Percentiles rank a stretch among this genome's conserved stretches.
Evolutionary conservation across 2,888 invertebrate genomes (phyloP).

Genomic region (Parnassius glacialis): DNA sequence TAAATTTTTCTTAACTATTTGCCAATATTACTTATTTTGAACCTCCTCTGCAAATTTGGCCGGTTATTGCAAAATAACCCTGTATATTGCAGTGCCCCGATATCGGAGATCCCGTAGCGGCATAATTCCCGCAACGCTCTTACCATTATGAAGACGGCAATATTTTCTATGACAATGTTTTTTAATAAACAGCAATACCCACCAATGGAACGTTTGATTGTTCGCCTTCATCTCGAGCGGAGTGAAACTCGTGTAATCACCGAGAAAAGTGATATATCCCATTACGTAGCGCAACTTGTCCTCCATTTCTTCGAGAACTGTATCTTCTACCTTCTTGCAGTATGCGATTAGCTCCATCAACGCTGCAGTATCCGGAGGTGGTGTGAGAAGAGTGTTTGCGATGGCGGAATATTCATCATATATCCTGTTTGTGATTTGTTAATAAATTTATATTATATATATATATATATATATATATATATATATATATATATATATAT

Average conservation of each 20-base stretch:
- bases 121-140: no score
- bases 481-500: no score
- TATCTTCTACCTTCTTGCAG: slow-evolving; percentile 86
- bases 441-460: no score
- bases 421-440: slow-evolving; percentile 74
- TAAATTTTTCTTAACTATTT: no score
- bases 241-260: slow-evolving; percentile 89
- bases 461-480: no score
- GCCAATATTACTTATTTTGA: no score
- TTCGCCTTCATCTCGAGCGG: slow-evolving; percentile 94
- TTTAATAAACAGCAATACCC: neutral
- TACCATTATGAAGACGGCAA: no score
- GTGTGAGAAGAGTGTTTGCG: slow-evolving; percentile 87
- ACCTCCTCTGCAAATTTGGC: no score
- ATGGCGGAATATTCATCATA: slow-evolving; percentile 92
- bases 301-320: slow-evolving; percentile 87
- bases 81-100: no score
- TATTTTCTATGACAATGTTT: no score
- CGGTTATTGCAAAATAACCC: no score
- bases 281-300: slow-evolving; percentile 84
- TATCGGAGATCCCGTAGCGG: no score
- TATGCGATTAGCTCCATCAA: slow-evolving; percentile 91
- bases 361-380: slow-evolving; percentile 91
- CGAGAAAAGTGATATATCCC: slow-evolving; percentile 89
- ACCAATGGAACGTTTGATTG: slow-evolving; percentile 93